Conservation (phyloP, 2,888 invertebrate genomes). For the Drosophila vallismaia region DNA sequence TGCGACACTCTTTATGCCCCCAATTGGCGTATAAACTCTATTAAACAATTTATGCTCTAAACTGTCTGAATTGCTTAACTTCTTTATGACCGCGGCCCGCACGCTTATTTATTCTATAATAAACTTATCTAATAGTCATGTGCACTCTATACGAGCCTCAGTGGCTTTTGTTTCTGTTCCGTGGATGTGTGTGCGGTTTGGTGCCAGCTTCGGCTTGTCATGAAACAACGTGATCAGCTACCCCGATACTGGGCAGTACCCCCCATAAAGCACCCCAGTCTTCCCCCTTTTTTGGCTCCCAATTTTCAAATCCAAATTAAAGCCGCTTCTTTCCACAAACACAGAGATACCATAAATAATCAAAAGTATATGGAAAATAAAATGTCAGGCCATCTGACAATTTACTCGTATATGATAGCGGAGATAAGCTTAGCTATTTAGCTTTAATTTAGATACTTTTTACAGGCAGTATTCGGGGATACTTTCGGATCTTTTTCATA, state of each 20-base stretch:
- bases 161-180: slow-evolving; percentile 1
- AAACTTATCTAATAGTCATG: slow-evolving; percentile 70
- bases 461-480: neutral
- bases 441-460: neutral
- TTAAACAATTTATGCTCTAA: slow-evolving; percentile 72
- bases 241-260: neutral
- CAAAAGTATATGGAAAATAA: slow-evolving; percentile 28
- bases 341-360: neutral
- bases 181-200: neutral
- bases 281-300: neutral
- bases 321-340: slow-evolving; percentile 3
- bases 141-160: slow-evolving; percentile 38
- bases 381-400: slow-evolving; percentile 46
- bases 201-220: slow-evolving; percentile 16
- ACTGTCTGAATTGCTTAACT: slow-evolving; percentile 67
- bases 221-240: slow-evolving; percentile 1
- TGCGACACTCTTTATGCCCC: slow-evolving; percentile 47
- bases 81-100: slow-evolving; percentile 59
- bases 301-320: slow-evolving; percentile 13
- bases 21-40: slow-evolving; percentile 50
- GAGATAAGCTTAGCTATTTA: neutral
- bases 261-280: neutral
- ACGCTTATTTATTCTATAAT: slow-evolving; percentile 57
- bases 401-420: slow-evolving; percentile 10
- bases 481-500: too few relatives aligned